Base-by-base conservation (phyloP, 1,140 invertebrate species). In the Microplitis mediator region DNA sequence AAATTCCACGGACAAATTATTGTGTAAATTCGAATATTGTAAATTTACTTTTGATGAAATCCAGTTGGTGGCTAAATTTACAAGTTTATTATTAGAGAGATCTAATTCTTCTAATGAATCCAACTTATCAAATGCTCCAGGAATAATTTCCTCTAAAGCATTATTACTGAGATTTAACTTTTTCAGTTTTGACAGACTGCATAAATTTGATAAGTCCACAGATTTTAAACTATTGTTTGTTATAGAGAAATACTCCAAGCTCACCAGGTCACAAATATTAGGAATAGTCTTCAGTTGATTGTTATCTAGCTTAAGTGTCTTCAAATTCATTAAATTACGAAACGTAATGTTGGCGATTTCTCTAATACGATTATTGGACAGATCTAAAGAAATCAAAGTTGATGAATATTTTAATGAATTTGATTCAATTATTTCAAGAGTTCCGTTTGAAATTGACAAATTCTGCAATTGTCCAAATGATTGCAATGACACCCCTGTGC, bases 221-320 rank as follows among this genome's bases (percentile, higher is more conserved):
- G 61, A 13, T 34, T 2, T 50, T 16, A 60, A 32, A 5, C n/a
- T 2, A 68, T 69, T 74, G 6, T 58, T 31, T 45, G 56, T 52
- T 8, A 74, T n/a, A n/a, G n/a, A 56, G 9, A 74, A 54, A 23
- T 39, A 39, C 14, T 36, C 56, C 31, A 74, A 66, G 23, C 66
- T 66, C 0, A 6, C n/a, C 36, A 70, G 54, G 14, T 4, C 31
- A 2, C 11, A 34, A 3, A 73, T 14, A 63, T 74, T 61, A 50
- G 73, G 68, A 32, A 74, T 35, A 1, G 1, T 9, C 4, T 2
- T 60, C n/a, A 74, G 13, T 16, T 52, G 4, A 51, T 74, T 74
- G 9, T 54, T 9, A 14, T 54, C 65, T 16, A 74, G 4, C 13
- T 39, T 56, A 3, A 73, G 35, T 9, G 32, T 14, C 52, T 16